Evolutionary conservation across 2,797 vertebrate genomes (phyloP).

Genomic region (Enteromius fasciolatus): DNA sequence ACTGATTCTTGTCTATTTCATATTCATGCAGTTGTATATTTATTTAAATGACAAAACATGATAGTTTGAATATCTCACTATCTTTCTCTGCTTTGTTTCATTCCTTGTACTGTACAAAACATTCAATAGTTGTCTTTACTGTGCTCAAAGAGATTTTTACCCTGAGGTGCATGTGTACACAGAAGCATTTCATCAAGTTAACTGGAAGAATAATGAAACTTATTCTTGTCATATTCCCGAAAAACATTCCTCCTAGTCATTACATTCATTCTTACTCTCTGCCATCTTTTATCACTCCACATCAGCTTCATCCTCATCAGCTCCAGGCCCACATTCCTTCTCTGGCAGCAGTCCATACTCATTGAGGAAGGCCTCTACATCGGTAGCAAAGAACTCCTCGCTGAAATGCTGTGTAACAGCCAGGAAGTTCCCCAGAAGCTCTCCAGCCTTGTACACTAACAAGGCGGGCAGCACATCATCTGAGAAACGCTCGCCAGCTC

Average conservation of each 20-base stretch:
- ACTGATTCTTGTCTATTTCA: slow-evolving; percentile 18
- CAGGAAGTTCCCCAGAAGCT: slow-evolving; percentile 95
- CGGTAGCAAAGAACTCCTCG: slow-evolving; percentile 91
- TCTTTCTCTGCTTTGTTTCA: neutral
- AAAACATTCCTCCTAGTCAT: slow-evolving; percentile 22
- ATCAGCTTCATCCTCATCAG: slow-evolving; percentile 75
- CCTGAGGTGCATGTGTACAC: neutral
- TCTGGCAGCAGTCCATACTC: slow-evolving; percentile 94
- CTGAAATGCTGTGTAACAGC: slow-evolving; percentile 85
- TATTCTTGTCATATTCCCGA: slow-evolving; percentile 48
- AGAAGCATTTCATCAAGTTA: slow-evolving; percentile 2
- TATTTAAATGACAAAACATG: slow-evolving; percentile 13
- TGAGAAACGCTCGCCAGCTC: slow-evolving; percentile 90
- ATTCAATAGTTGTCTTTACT: slow-evolving; percentile 14
- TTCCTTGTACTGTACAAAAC: neutral
- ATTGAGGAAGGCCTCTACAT: slow-evolving; percentile 94
- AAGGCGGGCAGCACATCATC: slow-evolving; percentile 88
- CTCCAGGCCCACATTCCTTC: slow-evolving; percentile 79
- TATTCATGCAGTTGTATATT: neutral
- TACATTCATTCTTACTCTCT: slow-evolving; percentile 52
- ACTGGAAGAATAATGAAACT: slow-evolving; percentile 55
- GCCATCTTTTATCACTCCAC: slow-evolving; percentile 60
- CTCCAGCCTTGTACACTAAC: slow-evolving; percentile 93
- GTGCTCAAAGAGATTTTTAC: slow-evolving; percentile 18
- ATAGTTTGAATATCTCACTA: slow-evolving; percentile 1